Conservation (phyloP, 2,113 vertebrate species). For the Phaetusa simplex region DNA sequence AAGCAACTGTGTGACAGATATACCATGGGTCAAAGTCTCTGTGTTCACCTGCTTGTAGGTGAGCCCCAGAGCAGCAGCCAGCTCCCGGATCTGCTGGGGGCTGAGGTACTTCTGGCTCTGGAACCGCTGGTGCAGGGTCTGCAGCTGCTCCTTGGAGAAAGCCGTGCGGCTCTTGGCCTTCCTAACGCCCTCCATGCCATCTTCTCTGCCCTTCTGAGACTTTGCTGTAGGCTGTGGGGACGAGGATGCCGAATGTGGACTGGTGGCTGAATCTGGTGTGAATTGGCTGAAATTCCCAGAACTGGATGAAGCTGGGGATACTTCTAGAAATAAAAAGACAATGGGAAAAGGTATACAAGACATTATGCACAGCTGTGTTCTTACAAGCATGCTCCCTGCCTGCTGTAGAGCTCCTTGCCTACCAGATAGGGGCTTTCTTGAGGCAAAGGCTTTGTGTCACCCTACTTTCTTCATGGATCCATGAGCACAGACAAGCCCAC, state of each 20-base stretch:
- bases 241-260: neutral
- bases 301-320: conserved; percentile 28
- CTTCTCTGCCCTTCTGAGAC: neutral
- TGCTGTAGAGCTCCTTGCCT: neutral
- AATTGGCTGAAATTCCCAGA: conserved; percentile 56
- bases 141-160: conserved; percentile 81
- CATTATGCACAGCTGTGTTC: neutral
- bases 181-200: neutral
- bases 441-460: neutral
- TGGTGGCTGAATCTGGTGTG: conserved; percentile 54
- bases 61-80: conserved; percentile 74
- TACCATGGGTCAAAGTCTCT: neutral
- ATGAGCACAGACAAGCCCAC: neutral
- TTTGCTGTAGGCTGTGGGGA: neutral
- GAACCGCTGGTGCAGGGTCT: conserved; percentile 74
- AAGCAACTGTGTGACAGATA: neutral
- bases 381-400: neutral
- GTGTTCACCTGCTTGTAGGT: conserved; percentile 81
- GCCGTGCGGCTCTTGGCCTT: conserved; percentile 71
- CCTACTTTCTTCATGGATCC: neutral
- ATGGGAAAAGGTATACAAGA: neutral
- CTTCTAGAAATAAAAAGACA: conserved; percentile 29
- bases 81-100: conserved; percentile 79
- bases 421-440: neutral
- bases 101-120: conserved; percentile 80